Base-by-base conservation (phyloP, 2,888 invertebrate genomes). In the Orthosia gracilis region DNA sequence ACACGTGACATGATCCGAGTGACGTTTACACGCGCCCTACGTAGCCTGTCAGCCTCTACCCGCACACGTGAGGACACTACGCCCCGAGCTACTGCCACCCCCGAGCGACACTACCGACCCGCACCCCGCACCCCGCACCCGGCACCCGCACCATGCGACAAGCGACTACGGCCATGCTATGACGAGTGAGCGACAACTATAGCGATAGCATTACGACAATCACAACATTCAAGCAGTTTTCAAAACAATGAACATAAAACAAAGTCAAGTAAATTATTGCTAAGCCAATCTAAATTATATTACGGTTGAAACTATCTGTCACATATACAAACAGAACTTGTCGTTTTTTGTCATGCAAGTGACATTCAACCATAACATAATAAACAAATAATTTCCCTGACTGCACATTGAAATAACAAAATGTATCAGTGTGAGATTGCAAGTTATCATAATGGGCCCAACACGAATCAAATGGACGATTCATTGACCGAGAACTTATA, bases 401-500 rank as follows among this genome's bases (percentile, higher is more conserved):
- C 13, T 40, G 18, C n/a, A 61, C 13, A 40, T 47, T 50, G 13
- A 57, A 61, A 45, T 54, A 54, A 57, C n/a, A 64, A 64, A 61
- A 66, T 47, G 26, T 52, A 15, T 18, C 23, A 31, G 12, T 47
- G 4, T 49, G 12, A 21, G 5, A 69, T 15, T 50, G 50, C 54
- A 59, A 55, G n/a, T 54, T 57, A 40, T 23, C 18, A 61, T 15
- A 12, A 57, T 21, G 49, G 13, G 4, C 58, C 45, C 54, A n/a
- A 40, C 23, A 21, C 40, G 15, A n/a, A 69, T 23, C 45, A 62
- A 61, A 26, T 62, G 61, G n/a, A 57, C 73, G 31, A 77, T 68
- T 70, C 74, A 61, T 61, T 75, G 81, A 79, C 71, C 74, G 76
- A 82, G 74, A 76, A 75, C 76, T 75, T 70, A 69, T 49, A 62